phyloP scores from a whole-genome alignment of 2,888 invertebrate species.

The Lasioglossum morio region DNA sequence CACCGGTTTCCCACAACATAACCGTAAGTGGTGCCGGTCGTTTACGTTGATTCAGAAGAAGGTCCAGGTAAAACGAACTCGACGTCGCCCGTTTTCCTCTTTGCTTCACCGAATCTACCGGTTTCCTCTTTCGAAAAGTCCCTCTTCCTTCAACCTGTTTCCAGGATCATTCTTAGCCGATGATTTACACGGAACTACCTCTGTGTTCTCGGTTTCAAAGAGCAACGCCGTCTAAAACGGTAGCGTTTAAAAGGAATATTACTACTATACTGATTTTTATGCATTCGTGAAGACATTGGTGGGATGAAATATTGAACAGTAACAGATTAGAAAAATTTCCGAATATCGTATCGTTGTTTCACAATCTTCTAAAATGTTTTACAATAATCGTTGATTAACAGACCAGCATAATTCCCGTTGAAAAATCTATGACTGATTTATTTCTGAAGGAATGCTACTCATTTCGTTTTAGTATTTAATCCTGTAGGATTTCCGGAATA shows the following conservation, averaged over 20 bases:
- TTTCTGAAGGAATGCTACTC: too few species aligned
- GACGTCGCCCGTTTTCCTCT: conserved; percentile 33
- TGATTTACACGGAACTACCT: conserved; percentile 61
- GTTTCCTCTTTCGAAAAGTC: background rate
- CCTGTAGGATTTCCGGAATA: too few species aligned
- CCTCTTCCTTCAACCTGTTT: conserved; percentile 40
- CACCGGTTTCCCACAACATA: conserved; percentile 49
- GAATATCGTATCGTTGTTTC: too few species aligned
- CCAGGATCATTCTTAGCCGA: conserved; percentile 37
- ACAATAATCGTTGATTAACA: too few species aligned
- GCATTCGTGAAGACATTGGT: too few species aligned
- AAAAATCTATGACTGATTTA: too few species aligned
- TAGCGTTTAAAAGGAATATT: background rate
- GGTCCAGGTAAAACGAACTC: conserved; percentile 39
- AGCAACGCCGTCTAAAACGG: conserved; percentile 27
- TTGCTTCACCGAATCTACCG: conserved; percentile 21
- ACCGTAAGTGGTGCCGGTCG: conserved; percentile 57
- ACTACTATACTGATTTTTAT: too few species aligned
- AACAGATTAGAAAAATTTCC: too few species aligned
- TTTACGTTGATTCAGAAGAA: conserved; percentile 47
- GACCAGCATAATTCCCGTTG: too few species aligned
- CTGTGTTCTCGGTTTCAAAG: conserved; percentile 44
- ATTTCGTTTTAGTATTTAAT: too few species aligned
- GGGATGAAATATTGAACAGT: too few species aligned
- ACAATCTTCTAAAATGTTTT: too few species aligned